Evolutionary conservation across 2,888 invertebrate genomes (phyloP), one percentile per base, ranked within the genome.

Genomic region (Plagodis dolabraria): DNA sequence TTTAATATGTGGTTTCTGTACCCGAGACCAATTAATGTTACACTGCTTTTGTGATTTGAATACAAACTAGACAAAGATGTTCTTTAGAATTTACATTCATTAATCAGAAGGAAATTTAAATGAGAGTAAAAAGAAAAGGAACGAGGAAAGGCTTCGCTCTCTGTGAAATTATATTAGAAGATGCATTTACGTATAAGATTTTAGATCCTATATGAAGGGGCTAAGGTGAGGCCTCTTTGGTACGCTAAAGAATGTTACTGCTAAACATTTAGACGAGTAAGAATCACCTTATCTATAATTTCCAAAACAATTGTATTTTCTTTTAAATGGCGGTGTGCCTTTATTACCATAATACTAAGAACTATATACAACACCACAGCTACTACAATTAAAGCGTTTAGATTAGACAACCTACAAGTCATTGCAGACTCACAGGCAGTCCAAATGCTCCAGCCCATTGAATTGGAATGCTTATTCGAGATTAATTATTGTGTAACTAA

Each of bases 21-120:
- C 74, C 77, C 72, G 74, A 71, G 76, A 80, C 79, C 86, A 90
- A 89, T 89, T 89, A 90, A 87, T 85, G 80, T 74, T 76, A 73
- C 76, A 75, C 64, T 54, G 64, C 70, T 74, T 60, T 69, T 77
- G 72, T 78, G 78, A 75, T 82, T 73, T 79, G 83, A 86, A 87
- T 86, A 86, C 82, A 77, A 83, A 87, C 69, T 57, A 66, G 69
- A 68, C 63, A 68, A 65, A 68, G 66, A 67, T 69, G 66, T 63
- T 67, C 69, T 69, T 66, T 65, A 57, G 55, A 70, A 63, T 63
- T 65, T 53, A 63, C 64, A 64, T 69, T 61, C 60, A 77, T 81
- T 76, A 75, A 76, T 77, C 67, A 72, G 62, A 44, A 67, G 59
- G 52, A 59, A 57, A 57, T 53, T 12, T 58, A 58, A 62, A 64